Conservation (phyloP, 2,113 vertebrate species). For the Odobenus rosmarus region DNA sequence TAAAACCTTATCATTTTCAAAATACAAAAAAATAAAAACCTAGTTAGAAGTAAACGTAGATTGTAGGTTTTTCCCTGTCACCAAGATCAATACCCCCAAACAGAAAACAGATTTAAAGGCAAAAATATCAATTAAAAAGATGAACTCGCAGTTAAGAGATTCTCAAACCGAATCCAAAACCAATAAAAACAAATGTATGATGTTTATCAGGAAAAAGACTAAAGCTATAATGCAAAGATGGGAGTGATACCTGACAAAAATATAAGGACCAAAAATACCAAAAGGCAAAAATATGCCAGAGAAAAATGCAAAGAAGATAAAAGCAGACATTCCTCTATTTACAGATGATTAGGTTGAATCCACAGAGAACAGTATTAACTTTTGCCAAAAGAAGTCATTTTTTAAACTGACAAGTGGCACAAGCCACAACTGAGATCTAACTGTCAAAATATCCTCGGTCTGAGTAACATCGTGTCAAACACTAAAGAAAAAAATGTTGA, state of each 20-base stretch:
- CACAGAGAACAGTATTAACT: background rate
- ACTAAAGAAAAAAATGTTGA: slow-evolving; percentile 33
- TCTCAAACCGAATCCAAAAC: background rate
- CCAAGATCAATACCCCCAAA: background rate
- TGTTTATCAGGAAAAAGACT: background rate
- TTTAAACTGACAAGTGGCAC: background rate
- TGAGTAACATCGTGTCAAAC: background rate
- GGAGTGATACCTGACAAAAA: background rate
- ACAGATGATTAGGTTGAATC: background rate
- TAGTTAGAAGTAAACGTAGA: background rate
- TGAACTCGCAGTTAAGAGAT: background rate
- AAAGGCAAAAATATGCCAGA: slow-evolving; percentile 17
- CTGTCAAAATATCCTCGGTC: background rate
- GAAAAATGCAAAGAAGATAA: slow-evolving; percentile 24
- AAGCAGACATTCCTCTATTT: slow-evolving; percentile 12
- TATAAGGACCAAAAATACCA: background rate
- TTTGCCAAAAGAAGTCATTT: slow-evolving; percentile 8
- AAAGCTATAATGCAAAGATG: background rate
- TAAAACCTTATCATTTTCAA: background rate
- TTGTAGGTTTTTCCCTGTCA: background rate
- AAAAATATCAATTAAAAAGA: slow-evolving; percentile 47
- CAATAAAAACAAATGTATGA: background rate
- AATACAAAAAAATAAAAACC: background rate
- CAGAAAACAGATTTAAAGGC: background rate
- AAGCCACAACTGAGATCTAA: background rate